These are phyloP conservation scores for Calliphora vomitoria DNA, from an alignment of 2,888 invertebrate genomes.

Conservation along the genomic window DNA sequence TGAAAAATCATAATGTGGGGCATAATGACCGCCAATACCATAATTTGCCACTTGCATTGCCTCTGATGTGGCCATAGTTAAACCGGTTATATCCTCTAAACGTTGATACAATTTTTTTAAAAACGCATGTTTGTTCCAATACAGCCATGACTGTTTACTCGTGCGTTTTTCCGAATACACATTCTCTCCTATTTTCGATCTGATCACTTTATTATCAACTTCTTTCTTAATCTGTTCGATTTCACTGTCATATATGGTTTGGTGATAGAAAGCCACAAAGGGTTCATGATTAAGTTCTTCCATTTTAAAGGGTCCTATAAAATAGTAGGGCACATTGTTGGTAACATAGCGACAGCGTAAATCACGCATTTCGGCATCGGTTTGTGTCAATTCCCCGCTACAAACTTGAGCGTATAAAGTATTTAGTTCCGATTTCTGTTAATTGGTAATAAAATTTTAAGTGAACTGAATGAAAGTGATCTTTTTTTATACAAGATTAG, in stretches of 20 bases:
- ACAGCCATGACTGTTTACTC: conserved; percentile 75
- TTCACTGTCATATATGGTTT: conserved; percentile 70
- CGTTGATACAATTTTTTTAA: conserved; percentile 70
- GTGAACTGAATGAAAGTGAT: too few relatives aligned
- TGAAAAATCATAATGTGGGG: conserved; percentile 74
- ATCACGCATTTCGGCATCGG: conserved; percentile 79
- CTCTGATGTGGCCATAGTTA: conserved; percentile 73
- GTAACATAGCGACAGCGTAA: conserved; percentile 80
- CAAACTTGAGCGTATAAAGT: conserved; percentile 80
- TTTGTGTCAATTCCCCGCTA: conserved; percentile 85
- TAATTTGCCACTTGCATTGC: conserved; percentile 75
- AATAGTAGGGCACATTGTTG: conserved; percentile 76
- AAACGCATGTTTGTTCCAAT: conserved; percentile 50
- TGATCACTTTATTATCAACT: conserved; percentile 58
- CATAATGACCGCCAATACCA: conserved; percentile 76
- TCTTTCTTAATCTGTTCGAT: conserved; percentile 64
- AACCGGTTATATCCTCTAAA: conserved; percentile 76
- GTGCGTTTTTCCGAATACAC: conserved; percentile 65
- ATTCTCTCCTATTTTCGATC: conserved; percentile 73
- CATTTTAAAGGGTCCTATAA: conserved; percentile 75
- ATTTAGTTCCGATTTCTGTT: conserved; percentile 28
- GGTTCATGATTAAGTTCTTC: conserved; percentile 76
- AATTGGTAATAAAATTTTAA: neutral
- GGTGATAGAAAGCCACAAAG: conserved; percentile 73
- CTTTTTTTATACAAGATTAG: too few relatives aligned